Evolutionary conservation across 2,113 vertebrate genomes (phyloP).

Genomic region (Beaufortia kweichowensis): DNA sequence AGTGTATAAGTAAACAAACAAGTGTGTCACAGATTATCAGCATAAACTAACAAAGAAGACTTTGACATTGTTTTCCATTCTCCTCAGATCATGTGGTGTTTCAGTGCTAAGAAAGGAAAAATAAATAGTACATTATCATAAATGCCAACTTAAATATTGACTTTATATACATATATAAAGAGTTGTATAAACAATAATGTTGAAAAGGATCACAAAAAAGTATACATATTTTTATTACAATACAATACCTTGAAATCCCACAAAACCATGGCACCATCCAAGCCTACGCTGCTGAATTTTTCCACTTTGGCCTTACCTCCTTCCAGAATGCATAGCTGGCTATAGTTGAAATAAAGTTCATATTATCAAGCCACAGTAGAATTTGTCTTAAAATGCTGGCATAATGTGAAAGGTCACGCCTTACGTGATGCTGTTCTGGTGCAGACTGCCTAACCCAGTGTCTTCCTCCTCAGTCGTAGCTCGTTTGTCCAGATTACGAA

Average conservation of each 20-base stretch:
- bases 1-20: background rate
- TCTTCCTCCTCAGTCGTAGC: slow-evolving; percentile 69
- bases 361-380: background rate
- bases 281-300: slow-evolving; percentile 74
- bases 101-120: slow-evolving; percentile 12
- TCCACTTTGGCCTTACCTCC: slow-evolving; percentile 64
- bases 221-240: background rate
- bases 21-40: background rate
- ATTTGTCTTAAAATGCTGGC: background rate
- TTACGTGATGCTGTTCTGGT: slow-evolving; percentile 76
- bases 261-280: slow-evolving; percentile 76
- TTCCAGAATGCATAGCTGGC: slow-evolving; percentile 67
- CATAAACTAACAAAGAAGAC: background rate
- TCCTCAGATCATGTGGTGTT: background rate
- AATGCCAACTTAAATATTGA: background rate
- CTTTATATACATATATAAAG: background rate
- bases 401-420: slow-evolving; percentile 22
- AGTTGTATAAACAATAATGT: background rate
- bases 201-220: background rate
- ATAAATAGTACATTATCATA: background rate
- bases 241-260: slow-evolving; percentile 73
- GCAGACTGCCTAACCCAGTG: slow-evolving; percentile 66
- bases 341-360: slow-evolving; percentile 46
- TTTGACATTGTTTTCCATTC: background rate
- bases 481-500: slow-evolving; percentile 78